These are phyloP conservation scores for Nymphalis urticae DNA, from an alignment of 2,888 invertebrate species.

Conservation along the genomic window DNA sequence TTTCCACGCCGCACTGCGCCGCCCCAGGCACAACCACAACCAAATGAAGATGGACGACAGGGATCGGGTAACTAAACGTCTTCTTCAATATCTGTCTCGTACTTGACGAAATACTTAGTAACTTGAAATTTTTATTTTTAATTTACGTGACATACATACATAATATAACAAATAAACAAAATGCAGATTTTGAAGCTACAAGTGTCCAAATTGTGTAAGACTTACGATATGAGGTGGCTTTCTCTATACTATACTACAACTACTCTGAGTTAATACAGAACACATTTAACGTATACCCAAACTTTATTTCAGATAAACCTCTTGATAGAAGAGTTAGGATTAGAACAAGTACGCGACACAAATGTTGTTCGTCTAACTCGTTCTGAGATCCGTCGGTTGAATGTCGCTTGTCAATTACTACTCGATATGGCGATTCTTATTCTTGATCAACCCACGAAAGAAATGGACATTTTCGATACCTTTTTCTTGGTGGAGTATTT, in stretches of 20 bases:
- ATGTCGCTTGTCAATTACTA: conserved; percentile 93
- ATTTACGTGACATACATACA: neutral
- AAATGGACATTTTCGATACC: conserved; percentile 97
- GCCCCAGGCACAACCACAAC: conserved; percentile 82
- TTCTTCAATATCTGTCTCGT: too few species aligned
- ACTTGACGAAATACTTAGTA: too few species aligned
- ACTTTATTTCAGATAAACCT: conserved; percentile 86
- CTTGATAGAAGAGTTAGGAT: conserved; percentile 93
- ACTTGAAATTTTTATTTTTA: neutral
- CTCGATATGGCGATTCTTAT: conserved; percentile 93
- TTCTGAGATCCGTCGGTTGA: conserved; percentile 92
- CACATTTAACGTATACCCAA: neutral
- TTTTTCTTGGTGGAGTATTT: conserved; percentile 97
- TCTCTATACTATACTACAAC: neutral
- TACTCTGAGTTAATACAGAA: neutral
- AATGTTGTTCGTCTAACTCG: conserved; percentile 92
- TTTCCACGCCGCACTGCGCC: conserved; percentile 89
- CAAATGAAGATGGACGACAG: conserved; percentile 87
- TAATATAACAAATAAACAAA: neutral
- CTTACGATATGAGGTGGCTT: too few species aligned
- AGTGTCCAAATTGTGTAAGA: neutral
- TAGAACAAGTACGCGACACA: conserved; percentile 93
- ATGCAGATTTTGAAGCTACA: neutral
- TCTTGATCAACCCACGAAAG: conserved; percentile 92
- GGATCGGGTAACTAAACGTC: conserved; percentile 81